Conservation (phyloP, 2,888 invertebrate species). For the Bellardia bayeri region DNA sequence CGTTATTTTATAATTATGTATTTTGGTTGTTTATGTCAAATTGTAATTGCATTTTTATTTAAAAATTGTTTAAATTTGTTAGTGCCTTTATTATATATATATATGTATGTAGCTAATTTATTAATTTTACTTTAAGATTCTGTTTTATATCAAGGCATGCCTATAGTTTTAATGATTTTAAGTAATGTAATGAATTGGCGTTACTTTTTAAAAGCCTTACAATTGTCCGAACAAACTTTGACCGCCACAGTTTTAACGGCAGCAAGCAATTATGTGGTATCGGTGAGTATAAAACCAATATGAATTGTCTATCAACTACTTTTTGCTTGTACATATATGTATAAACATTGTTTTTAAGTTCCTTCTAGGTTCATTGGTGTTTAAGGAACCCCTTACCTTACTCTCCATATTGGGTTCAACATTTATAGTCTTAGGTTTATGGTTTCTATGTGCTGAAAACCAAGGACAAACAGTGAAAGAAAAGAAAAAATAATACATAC, state of each 20-base stretch:
- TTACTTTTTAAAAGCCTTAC: slow-evolving; percentile 86
- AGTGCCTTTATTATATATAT: no score
- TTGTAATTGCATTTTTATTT: no score
- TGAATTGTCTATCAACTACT: no score
- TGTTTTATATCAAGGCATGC: slow-evolving; percentile 81
- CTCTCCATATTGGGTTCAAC: slow-evolving; percentile 90
- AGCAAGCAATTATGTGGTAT: slow-evolving; percentile 87
- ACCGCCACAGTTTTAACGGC: slow-evolving; percentile 86
- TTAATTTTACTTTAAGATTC: slow-evolving; percentile 72
- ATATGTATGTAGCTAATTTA: background rate
- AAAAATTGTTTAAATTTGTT: no score
- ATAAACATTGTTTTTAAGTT: slow-evolving; percentile 86
- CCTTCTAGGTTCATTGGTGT: slow-evolving; percentile 88
- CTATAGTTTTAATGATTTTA: slow-evolving; percentile 85
- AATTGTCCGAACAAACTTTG: slow-evolving; percentile 85
- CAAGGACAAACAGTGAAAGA: slow-evolving; percentile 38
- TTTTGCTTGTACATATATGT: no score
- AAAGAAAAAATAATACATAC: slow-evolving; percentile 26
- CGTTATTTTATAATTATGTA: no score
- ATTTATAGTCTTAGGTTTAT: slow-evolving; percentile 89
- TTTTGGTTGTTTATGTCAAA: no score
- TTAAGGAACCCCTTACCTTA: slow-evolving; percentile 88
- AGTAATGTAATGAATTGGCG: slow-evolving; percentile 86
- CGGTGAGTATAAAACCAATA: slow-evolving; percentile 84
- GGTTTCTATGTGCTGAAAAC: slow-evolving; percentile 85